Evolutionary conservation across 2,888 invertebrate species (phyloP).

Genomic region (Mesopsocus fuscifrons): DNA sequence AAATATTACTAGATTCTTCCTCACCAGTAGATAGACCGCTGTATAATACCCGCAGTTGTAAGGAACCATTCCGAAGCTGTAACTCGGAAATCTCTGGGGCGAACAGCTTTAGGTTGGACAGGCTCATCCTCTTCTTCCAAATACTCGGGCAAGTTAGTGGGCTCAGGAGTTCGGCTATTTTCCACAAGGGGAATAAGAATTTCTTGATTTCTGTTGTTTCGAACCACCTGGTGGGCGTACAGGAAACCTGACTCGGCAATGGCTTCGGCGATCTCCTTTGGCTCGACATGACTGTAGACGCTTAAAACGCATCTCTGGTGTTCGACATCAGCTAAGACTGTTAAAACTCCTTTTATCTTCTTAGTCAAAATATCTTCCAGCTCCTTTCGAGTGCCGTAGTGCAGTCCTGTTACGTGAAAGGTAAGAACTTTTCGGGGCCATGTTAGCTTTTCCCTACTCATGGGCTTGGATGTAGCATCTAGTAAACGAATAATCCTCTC

Average conservation of each 20-base stretch:
- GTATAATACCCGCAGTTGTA: constrained; percentile 1
- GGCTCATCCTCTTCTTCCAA: constrained; percentile 7
- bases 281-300: background rate
- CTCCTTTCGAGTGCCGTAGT: background rate
- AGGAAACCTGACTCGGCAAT: background rate
- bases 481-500: constrained; percentile 2
- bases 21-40: constrained; percentile 5
- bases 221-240: background rate
- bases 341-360: background rate
- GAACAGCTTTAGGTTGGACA: background rate
- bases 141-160: background rate
- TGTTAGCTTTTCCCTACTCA: background rate
- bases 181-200: background rate
- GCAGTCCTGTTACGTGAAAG: constrained; percentile 2
- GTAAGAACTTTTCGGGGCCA: constrained; percentile 1
- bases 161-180: background rate
- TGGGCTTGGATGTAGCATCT: background rate
- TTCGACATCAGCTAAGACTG: constrained; percentile 3
- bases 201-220: constrained; percentile 6
- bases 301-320: constrained; percentile 4
- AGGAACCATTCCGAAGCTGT: constrained; percentile 6
- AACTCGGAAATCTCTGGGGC: constrained; percentile 1
- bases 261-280: background rate
- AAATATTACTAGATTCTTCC: too few relatives aligned
- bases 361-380: constrained; percentile 9